A percentile compares a stretch with the other conserved stretches of the same genome.
These are phyloP conservation scores for Neodiprion fabricii DNA, from an alignment of 1,140 invertebrate genomes.

Conservation along the genomic window DNA sequence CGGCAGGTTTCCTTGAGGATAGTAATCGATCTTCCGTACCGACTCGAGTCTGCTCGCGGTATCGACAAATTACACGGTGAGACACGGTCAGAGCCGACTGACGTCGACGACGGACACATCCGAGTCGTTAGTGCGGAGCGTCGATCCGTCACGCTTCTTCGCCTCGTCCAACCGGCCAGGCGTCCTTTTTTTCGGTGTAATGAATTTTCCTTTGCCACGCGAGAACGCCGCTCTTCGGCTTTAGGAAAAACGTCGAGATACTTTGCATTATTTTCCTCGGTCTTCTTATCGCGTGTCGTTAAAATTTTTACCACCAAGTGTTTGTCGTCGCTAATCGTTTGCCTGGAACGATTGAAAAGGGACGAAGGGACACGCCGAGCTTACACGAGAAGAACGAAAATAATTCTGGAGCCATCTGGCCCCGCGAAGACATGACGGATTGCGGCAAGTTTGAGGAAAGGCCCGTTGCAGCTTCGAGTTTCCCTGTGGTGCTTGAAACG, in stretches of 20 bases:
- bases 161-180: neutral
- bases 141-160: neutral
- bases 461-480: neutral
- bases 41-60: neutral
- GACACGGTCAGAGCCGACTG: neutral
- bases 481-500: neutral
- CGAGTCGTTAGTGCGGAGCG: slow-evolving; percentile 7
- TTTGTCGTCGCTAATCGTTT: no score
- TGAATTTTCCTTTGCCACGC: neutral
- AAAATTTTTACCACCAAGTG: no score
- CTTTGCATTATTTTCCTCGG: neutral
- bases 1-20: neutral
- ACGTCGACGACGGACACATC: slow-evolving; percentile 13
- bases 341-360: no score
- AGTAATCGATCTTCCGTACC: neutral
- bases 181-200: neutral
- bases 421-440: neutral
- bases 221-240: neutral
- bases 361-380: no score
- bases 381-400: neutral
- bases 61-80: slow-evolving; percentile 7
- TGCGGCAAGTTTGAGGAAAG: neutral
- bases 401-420: neutral
- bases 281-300: no score
- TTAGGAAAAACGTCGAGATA: neutral